A percentile compares a stretch with the other conserved stretches of the same genome.
Evolutionary conservation across 2,797 vertebrate genomes (phyloP).

Genomic region (Hirundo rustica): DNA sequence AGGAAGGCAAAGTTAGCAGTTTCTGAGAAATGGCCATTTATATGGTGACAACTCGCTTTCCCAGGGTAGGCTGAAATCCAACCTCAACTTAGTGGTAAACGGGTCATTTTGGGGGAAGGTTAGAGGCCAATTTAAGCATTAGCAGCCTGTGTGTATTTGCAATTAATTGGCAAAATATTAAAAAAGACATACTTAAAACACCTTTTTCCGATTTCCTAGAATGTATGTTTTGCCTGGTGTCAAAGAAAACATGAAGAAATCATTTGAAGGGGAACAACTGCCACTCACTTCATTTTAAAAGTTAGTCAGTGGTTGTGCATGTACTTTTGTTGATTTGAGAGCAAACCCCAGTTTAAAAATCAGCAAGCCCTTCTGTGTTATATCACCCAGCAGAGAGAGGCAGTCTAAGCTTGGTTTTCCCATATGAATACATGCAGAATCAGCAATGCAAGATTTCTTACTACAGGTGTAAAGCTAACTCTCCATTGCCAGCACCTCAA

Average conservation of each 20-base stretch:
- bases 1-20: not conserved
- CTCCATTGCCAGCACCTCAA: not conserved
- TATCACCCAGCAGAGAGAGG: not conserved
- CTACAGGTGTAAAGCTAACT: not conserved
- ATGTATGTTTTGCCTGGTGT: accelerated
- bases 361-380: not conserved
- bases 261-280: not conserved
- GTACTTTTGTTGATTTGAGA: not conserved
- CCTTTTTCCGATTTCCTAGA: not conserved
- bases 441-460: not conserved
- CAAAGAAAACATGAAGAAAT: not conserved
- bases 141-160: not conserved
- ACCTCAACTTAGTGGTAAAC: not conserved
- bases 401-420: not conserved
- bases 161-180: not conserved
- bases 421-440: not conserved
- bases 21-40: not conserved
- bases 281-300: not conserved
- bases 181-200: not conserved
- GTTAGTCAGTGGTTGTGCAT: not conserved
- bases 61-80: not conserved
- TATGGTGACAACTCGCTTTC: not conserved
- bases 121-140: not conserved
- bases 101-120: not conserved
- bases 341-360: not conserved